A percentile compares a stretch with the other conserved stretches of the same genome.
Conservation (phyloP, 2,797 vertebrate genomes). For the Artibeus jamaicensis region DNA sequence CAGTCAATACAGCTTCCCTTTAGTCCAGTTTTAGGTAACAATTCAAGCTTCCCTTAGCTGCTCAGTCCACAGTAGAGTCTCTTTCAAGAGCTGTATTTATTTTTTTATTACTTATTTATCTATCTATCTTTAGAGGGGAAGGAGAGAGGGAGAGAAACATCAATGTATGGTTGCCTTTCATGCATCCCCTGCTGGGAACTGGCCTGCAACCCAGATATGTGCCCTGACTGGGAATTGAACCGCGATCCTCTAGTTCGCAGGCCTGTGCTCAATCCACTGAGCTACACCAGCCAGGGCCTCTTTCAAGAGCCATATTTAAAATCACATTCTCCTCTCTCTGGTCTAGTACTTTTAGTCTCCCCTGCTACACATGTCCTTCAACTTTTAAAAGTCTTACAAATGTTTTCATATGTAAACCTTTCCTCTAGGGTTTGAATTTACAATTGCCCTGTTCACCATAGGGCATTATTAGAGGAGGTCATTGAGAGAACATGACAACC, state of each 20-base stretch:
- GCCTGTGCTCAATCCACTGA: too few relatives aligned
- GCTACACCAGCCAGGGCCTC: too few relatives aligned
- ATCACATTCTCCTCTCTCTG: neutral
- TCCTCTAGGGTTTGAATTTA: neutral
- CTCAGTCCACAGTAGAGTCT: neutral
- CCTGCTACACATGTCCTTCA: neutral
- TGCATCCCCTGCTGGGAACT: too few relatives aligned
- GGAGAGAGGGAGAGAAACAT: too few relatives aligned
- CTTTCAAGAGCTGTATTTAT: neutral
- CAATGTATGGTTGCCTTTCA: too few relatives aligned
- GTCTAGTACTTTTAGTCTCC: neutral
- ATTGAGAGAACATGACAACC: neutral
- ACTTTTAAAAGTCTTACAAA: neutral
- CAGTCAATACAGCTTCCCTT: neutral
- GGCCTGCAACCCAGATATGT: too few relatives aligned
- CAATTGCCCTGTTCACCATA: neutral
- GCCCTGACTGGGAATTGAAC: too few relatives aligned
- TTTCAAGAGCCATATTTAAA: neutral
- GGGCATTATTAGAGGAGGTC: neutral
- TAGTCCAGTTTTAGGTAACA: neutral
- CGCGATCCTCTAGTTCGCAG: too few relatives aligned
- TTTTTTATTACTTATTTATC: too few relatives aligned
- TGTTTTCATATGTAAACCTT: neutral
- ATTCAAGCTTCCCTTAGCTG: neutral
- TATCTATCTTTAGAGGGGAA: too few relatives aligned